Percentiles rank a stretch among this genome's conserved stretches.
phyloP scores from a whole-genome alignment of 2,888 invertebrate genomes.

The Hemistola chrysoprasaria region DNA sequence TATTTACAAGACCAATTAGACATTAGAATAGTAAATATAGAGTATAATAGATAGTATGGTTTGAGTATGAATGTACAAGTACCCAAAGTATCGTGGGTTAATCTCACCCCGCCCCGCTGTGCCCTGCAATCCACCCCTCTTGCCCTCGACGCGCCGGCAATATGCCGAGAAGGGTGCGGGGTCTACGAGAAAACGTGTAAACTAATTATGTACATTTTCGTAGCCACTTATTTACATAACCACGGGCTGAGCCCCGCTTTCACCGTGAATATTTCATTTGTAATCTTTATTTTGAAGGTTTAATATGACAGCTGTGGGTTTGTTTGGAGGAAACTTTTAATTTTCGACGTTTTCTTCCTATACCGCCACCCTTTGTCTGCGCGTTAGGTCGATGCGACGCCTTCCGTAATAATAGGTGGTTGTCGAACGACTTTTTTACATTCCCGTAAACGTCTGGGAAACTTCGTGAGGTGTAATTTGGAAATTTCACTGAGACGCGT shows the following conservation, averaged over 20 bases:
- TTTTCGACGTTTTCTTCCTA: conserved; percentile 71
- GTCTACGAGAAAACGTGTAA: conserved; percentile 77
- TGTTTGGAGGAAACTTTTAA: conserved; percentile 80
- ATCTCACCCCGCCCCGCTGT: conserved; percentile 50
- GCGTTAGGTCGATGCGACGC: conserved; percentile 66
- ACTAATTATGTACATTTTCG: conserved; percentile 82
- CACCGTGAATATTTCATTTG: conserved; percentile 82
- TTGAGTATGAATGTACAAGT: conserved; percentile 79
- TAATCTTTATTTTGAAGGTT: conserved; percentile 80
- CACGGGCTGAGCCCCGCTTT: conserved; percentile 77
- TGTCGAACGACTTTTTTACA: conserved; percentile 64
- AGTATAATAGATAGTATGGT: conserved; percentile 73
- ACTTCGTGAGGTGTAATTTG: conserved; percentile 66
- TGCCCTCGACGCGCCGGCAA: conserved; percentile 42
- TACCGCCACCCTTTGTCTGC: conserved; percentile 66
- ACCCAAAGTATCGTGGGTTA: conserved; percentile 71
- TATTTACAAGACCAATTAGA: conserved; percentile 55
- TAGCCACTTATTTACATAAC: conserved; percentile 82
- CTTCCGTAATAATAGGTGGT: conserved; percentile 77
- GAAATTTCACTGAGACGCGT: conserved; percentile 58
- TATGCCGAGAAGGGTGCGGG: conserved; percentile 59
- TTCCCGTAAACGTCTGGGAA: conserved; percentile 64
- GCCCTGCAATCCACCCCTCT: conserved; percentile 20
- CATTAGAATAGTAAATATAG: conserved; percentile 63
- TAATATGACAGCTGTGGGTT: conserved; percentile 81